These are phyloP conservation scores for Hipposideros armiger DNA, from an alignment of 2,113 vertebrate genomes.

Conservation along the genomic window DNA sequence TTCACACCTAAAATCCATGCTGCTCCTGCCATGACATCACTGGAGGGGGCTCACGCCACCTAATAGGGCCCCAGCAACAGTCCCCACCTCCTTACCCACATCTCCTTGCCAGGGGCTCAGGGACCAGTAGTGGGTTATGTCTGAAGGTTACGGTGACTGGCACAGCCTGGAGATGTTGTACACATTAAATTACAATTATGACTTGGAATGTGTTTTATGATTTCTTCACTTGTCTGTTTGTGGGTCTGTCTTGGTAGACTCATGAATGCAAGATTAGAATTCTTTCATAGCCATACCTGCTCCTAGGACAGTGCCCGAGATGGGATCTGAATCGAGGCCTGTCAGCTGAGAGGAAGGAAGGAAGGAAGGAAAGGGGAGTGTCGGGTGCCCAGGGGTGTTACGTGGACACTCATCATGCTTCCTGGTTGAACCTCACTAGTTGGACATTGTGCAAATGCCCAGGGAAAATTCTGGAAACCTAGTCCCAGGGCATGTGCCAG, in stretches of 20 bases:
- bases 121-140: too few species aligned
- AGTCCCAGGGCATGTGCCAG: not conserved
- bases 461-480: not conserved
- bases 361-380: not conserved
- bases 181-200: not conserved
- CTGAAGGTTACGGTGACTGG: not conserved
- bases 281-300: not conserved
- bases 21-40: not conserved
- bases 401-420: not conserved
- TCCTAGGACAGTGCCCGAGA: not conserved
- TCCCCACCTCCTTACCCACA: too few species aligned
- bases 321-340: not conserved
- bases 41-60: not conserved
- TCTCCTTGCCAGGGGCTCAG: not conserved
- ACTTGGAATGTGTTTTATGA: not conserved
- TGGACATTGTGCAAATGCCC: not conserved
- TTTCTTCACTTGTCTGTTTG: not conserved
- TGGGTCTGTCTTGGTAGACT: not conserved
- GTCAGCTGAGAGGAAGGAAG: not conserved
- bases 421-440: not conserved
- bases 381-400: too few species aligned
- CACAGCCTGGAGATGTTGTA: not conserved
- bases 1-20: not conserved
- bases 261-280: not conserved
- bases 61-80: not conserved